phyloP scores from a whole-genome alignment of 2,113 vertebrate species.

The Phylloscopus whistleri region DNA sequence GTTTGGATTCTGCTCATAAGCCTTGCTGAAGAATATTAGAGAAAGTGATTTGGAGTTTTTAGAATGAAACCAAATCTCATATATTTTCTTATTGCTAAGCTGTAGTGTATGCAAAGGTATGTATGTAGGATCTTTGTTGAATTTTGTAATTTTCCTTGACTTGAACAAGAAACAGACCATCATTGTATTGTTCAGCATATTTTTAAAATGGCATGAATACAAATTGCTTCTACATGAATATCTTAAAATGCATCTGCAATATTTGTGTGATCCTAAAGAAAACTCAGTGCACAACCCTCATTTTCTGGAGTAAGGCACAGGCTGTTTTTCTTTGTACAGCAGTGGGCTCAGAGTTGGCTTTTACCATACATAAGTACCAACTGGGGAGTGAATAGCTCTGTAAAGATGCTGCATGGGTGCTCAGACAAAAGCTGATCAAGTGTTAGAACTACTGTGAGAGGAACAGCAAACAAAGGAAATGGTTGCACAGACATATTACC shows the following conservation, averaged over 20 bases:
- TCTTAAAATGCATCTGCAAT: neutral
- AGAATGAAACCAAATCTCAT: neutral
- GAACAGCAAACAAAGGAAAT: neutral
- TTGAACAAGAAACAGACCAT: neutral
- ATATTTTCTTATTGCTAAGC: neutral
- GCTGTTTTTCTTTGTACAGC: neutral
- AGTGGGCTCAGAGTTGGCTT: neutral
- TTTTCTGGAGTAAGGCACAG: neutral
- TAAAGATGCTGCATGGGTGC: neutral
- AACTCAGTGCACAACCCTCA: neutral
- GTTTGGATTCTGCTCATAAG: neutral
- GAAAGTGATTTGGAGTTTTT: neutral
- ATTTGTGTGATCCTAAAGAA: neutral
- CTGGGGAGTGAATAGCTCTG: neutral
- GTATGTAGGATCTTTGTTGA: neutral
- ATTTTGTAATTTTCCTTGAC: neutral
- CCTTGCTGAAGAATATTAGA: neutral
- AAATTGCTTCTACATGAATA: neutral
- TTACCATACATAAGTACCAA: neutral
- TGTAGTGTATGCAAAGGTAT: neutral
- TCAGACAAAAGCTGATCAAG: neutral
- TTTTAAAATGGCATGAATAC: neutral
- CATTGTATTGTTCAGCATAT: neutral
- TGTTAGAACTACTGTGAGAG: neutral
- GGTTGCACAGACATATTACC: neutral